Evolutionary conservation across 2,113 vertebrate genomes (phyloP).

Genomic region (Engraulis encrasicolus): DNA sequence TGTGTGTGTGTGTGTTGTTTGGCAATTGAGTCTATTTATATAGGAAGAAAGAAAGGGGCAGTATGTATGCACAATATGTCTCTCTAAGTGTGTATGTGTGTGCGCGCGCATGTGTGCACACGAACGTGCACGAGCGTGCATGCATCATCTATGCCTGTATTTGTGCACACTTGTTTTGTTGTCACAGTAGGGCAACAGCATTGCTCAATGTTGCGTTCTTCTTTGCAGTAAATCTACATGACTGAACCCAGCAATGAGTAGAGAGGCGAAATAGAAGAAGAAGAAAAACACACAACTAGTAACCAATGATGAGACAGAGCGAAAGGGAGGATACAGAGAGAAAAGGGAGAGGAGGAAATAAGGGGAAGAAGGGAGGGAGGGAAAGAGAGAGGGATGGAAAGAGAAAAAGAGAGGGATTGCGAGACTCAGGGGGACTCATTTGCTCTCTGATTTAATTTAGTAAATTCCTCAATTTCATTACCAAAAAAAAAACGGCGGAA

Average conservation of each 20-base stretch:
- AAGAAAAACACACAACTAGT: too few species aligned
- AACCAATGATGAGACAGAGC: neutral
- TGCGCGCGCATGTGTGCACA: too few species aligned
- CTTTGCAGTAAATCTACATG: neutral
- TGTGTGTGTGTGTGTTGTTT: neutral
- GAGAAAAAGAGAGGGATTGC: too few species aligned
- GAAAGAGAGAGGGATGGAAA: conserved; percentile 15
- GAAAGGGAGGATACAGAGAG: conserved; percentile 7
- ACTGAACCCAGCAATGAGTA: neutral
- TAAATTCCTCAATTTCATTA: conserved; percentile 58
- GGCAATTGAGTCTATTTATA: too few species aligned
- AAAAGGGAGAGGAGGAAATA: conserved; percentile 6
- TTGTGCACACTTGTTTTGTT: too few species aligned
- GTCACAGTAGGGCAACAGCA: neutral
- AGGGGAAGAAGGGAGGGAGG: neutral
- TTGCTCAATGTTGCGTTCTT: neutral
- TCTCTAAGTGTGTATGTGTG: too few species aligned
- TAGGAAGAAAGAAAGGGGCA: too few species aligned
- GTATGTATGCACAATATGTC: too few species aligned
- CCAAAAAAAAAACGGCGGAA: conserved; percentile 24
- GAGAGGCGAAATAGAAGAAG: too few species aligned
- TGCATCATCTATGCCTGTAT: too few species aligned
- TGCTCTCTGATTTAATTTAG: conserved; percentile 57
- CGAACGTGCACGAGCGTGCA: too few species aligned
- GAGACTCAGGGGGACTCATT: conserved; percentile 53